These are phyloP conservation scores for Hydrotaea cyrtoneurina DNA, from an alignment of 2,888 invertebrate species.

Conservation along the genomic window DNA sequence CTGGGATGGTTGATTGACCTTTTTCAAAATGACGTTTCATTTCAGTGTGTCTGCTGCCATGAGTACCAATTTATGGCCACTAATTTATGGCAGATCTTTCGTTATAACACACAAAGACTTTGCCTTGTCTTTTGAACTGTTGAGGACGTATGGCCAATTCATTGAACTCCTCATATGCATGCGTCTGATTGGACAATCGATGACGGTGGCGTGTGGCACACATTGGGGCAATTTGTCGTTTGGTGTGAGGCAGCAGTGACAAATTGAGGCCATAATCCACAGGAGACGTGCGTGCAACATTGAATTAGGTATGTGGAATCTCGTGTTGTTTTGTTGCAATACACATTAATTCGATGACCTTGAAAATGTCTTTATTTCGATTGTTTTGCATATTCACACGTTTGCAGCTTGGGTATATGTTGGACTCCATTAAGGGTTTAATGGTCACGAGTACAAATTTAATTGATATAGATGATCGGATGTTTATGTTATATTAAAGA, in stretches of 20 bases:
- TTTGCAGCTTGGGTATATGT: too few species aligned
- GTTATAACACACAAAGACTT: neutral
- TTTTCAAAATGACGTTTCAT: neutral
- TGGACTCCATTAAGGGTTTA: too few species aligned
- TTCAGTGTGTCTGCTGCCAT: neutral
- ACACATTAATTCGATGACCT: too few species aligned
- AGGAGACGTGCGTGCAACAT: neutral
- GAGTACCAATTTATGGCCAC: neutral
- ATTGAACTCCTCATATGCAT: neutral
- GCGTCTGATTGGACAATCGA: neutral
- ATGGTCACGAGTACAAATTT: too few species aligned
- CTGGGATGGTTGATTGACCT: slow-evolving; percentile 22
- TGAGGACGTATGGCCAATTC: neutral
- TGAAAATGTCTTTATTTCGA: too few species aligned
- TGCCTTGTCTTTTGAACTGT: neutral
- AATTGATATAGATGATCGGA: too few species aligned
- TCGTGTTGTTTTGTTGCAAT: too few species aligned
- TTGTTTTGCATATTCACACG: too few species aligned
- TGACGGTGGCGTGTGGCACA: neutral
- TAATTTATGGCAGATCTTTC: neutral
- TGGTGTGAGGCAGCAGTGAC: too few species aligned
- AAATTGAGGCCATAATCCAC: neutral
- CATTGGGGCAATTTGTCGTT: neutral
- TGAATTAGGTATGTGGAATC: neutral
- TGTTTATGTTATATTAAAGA: too few species aligned